Evolutionary conservation across 2,113 vertebrate species (phyloP).

Genomic region (Micronycteris hirsuta): DNA sequence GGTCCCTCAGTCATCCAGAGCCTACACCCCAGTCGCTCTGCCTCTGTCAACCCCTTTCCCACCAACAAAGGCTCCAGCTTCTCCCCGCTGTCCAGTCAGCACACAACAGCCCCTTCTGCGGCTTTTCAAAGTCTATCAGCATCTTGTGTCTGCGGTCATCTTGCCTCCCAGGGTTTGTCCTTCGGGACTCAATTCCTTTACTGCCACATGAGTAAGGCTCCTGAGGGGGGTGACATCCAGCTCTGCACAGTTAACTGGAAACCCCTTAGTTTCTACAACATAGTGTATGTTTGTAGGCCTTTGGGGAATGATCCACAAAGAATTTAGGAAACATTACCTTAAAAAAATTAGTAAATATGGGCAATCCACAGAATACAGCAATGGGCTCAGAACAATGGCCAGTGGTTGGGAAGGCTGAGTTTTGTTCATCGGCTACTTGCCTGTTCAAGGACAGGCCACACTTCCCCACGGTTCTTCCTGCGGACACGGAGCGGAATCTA

Average conservation of each 20-base stretch:
- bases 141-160: not conserved
- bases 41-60: not conserved
- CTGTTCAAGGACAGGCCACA: too few species aligned
- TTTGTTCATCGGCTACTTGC: not conserved
- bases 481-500: too few species aligned
- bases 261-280: not conserved
- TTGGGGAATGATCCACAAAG: not conserved
- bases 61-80: not conserved
- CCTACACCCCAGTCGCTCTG: fast-evolving
- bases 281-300: not conserved
- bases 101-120: not conserved
- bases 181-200: not conserved
- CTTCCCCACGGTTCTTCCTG: too few species aligned
- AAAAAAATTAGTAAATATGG: not conserved
- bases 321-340: not conserved
- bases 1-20: not conserved
- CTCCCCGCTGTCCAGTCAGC: fast-evolving
- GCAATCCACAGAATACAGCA: fast-evolving
- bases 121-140: too few species aligned
- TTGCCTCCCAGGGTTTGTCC: too few species aligned
- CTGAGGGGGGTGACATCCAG: not conserved
- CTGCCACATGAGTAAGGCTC: not conserved
- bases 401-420: not conserved
- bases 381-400: fast-evolving
- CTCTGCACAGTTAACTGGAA: not conserved